These are phyloP conservation scores for Luidia sarsii DNA, from an alignment of 53 echinoderm and acorn worm genomes.

Conservation along the genomic window DNA sequence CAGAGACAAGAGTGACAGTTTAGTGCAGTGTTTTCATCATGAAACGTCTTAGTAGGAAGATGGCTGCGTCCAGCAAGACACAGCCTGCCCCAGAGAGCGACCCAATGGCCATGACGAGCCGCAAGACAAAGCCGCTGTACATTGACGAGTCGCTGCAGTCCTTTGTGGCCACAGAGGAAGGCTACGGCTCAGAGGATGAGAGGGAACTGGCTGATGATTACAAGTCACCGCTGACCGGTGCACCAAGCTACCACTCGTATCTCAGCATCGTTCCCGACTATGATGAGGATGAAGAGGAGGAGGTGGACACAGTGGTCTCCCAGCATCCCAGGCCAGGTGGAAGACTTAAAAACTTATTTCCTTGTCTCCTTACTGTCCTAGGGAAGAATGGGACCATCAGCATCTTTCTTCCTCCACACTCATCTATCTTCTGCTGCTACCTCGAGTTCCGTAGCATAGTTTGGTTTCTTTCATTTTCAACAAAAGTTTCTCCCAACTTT, in stretches of 20 bases:
- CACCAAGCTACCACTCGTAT: constrained; percentile 78
- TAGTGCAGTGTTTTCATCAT: too few species aligned
- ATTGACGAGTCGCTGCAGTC: constrained; percentile 36
- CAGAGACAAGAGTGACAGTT: too few species aligned
- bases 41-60: constrained; percentile 24
- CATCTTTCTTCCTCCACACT: too few species aligned
- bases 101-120: neutral
- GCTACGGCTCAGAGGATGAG: constrained; percentile 54
- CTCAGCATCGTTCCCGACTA: constrained; percentile 73
- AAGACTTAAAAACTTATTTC: neutral
- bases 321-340: constrained; percentile 21
- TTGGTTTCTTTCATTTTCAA: neutral
- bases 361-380: neutral
- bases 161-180: constrained; percentile 28
- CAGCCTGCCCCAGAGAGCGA: neutral
- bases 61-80: neutral
- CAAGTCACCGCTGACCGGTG: constrained; percentile 65
- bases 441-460: neutral
- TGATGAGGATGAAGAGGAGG: constrained; percentile 41
- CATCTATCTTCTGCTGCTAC: neutral
- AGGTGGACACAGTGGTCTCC: neutral
- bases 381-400: too few species aligned
- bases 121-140: constrained; percentile 14
- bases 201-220: constrained; percentile 59
- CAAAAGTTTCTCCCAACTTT: too few species aligned